phyloP scores from a whole-genome alignment of 2,113 vertebrate genomes.

The Forbesichthys papilliferus region DNA sequence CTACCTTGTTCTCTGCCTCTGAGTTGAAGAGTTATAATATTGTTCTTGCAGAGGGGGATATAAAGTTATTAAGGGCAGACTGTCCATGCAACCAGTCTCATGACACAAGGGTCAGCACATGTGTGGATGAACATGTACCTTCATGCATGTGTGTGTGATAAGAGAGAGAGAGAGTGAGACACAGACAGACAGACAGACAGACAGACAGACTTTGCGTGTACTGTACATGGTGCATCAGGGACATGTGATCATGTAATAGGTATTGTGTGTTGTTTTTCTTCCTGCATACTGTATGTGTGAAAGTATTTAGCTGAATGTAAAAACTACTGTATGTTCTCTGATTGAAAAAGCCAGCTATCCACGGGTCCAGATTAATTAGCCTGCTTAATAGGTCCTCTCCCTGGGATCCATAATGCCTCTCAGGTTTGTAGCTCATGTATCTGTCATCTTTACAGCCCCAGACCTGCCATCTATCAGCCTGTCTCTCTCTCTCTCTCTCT shows the following conservation, averaged over 20 bases:
- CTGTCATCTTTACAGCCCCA: slow-evolving; percentile 61
- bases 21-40: slow-evolving; percentile 52
- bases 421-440: slow-evolving; percentile 35
- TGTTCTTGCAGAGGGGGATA: slow-evolving; percentile 58
- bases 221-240: too few species aligned
- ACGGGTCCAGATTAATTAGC: slow-evolving; percentile 61
- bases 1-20: slow-evolving; percentile 2
- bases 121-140: slow-evolving; percentile 39
- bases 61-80: slow-evolving; percentile 65
- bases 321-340: background rate
- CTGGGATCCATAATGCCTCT: slow-evolving; percentile 41
- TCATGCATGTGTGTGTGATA: slow-evolving; percentile 15
- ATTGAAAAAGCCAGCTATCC: slow-evolving; percentile 30
- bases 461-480: slow-evolving; percentile 49
- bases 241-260: background rate
- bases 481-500: slow-evolving; percentile 11
- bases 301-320: background rate
- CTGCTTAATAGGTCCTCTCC: slow-evolving; percentile 44
- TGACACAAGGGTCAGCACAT: slow-evolving; percentile 32
- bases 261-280: slow-evolving; percentile 8
- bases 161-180: too few species aligned
- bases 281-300: background rate
- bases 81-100: slow-evolving; percentile 45
- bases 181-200: too few species aligned
- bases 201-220: too few species aligned